These are phyloP conservation scores for Trichoplax adhaerens DNA, from an alignment of 37 sponge, comb jelly and placozoan genomes.

Conservation along the genomic window DNA sequence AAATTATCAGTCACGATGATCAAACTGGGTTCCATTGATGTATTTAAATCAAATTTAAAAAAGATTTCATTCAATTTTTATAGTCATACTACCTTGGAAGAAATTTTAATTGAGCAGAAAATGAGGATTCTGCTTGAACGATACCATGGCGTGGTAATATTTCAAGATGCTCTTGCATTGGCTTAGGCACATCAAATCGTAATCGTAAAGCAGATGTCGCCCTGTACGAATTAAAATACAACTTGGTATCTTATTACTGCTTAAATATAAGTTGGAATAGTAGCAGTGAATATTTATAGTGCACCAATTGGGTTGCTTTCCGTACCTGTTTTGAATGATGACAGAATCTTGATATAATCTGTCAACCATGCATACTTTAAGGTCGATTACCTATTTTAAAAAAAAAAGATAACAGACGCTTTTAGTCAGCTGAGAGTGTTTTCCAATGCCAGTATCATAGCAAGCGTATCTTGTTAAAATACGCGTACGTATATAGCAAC, in stretches of 20 bases:
- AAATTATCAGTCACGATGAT: too few relatives aligned
- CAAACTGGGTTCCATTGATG: too few relatives aligned
- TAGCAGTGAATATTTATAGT: background rate
- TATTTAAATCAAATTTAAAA: too few relatives aligned
- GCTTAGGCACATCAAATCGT: conserved; percentile 39
- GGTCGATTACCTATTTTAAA: conserved; percentile 23
- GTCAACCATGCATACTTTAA: conserved; percentile 55
- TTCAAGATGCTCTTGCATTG: conserved; percentile 33
- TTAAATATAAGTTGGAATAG: background rate
- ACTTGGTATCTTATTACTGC: background rate
- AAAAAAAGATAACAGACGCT: background rate
- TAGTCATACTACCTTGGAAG: conserved; percentile 13
- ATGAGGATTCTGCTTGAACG: conserved; percentile 38
- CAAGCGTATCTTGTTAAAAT: too few relatives aligned
- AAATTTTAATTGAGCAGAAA: conserved; percentile 70
- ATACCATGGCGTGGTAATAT: conserved; percentile 52
- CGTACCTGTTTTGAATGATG: conserved; percentile 52
- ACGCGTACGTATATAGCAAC: too few relatives aligned
- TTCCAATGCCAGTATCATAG: too few relatives aligned
- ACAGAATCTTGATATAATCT: conserved; percentile 70
- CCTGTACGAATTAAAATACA: conserved; percentile 3
- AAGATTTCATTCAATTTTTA: too few relatives aligned
- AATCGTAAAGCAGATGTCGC: conserved; percentile 31
- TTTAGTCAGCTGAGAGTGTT: too few relatives aligned
- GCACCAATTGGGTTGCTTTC: background rate